phyloP scores from a whole-genome alignment of 1,140 invertebrate genomes.

The Drosophila insularis region DNA sequence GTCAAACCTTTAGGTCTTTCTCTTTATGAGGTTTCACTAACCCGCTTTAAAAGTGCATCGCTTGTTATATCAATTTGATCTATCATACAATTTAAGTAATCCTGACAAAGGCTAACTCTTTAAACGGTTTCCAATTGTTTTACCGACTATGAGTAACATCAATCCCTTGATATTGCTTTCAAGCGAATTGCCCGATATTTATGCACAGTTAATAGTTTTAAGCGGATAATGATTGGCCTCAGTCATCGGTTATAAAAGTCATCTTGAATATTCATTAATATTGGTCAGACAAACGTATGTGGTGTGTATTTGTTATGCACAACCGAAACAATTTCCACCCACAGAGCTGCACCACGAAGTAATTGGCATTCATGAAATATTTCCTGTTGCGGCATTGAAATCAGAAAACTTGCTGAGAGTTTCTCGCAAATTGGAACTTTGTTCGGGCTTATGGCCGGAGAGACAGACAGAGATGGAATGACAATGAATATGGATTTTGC shows the following conservation, averaged over 20 bases:
- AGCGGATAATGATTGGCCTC: slow-evolving; percentile 3
- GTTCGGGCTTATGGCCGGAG: slow-evolving; percentile 13
- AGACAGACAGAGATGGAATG: not conserved
- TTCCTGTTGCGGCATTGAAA: slow-evolving; percentile 14
- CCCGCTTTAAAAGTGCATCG: too few species aligned
- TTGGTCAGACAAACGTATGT: slow-evolving; percentile 24
- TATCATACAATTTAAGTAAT: too few species aligned
- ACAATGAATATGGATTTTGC: slow-evolving; percentile 2
- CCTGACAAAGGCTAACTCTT: too few species aligned
- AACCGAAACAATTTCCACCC: slow-evolving; percentile 5
- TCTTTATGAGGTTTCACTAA: too few species aligned
- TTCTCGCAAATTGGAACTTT: slow-evolving; percentile 17
- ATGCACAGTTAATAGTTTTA: not conserved
- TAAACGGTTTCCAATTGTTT: too few species aligned
- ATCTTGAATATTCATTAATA: slow-evolving; percentile 55
- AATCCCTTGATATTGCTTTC: not conserved
- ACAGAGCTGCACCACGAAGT: slow-evolving; percentile 32
- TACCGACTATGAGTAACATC: too few species aligned
- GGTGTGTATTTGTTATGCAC: slow-evolving; percentile 42
- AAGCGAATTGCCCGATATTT: not conserved
- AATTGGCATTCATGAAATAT: slow-evolving; percentile 36
- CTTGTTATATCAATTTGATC: too few species aligned
- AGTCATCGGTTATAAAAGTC: slow-evolving; percentile 16
- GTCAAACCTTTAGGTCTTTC: too few species aligned
- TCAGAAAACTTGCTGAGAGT: slow-evolving; percentile 14